phyloP scores from a whole-genome alignment of 2,888 invertebrate genomes.

The Melanotus villosus region DNA sequence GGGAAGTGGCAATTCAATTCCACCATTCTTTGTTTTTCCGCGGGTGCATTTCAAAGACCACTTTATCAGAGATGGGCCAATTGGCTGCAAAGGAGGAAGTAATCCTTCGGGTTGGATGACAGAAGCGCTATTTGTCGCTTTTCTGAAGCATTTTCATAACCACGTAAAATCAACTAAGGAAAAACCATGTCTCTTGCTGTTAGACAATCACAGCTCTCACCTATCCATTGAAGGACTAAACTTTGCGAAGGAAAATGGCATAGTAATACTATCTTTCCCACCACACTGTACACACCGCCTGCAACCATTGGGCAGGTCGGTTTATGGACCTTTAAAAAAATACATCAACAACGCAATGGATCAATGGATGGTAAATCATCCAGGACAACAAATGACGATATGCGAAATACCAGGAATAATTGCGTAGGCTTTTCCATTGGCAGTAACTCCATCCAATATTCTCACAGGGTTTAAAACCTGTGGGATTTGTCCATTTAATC shows the following conservation, averaged over 20 bases:
- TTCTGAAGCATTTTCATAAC: constrained; percentile 46
- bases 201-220: constrained; percentile 40
- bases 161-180: constrained; percentile 34
- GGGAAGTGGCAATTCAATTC: constrained; percentile 54
- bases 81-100: constrained; percentile 40
- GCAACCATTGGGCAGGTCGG: constrained; percentile 29
- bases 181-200: constrained; percentile 26
- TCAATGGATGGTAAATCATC: constrained; percentile 32
- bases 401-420: too few relatives aligned
- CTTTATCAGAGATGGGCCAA: constrained; percentile 38
- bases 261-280: constrained; percentile 35
- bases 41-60: constrained; percentile 49
- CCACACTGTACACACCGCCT: constrained; percentile 48
- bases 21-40: constrained; percentile 59
- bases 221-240: constrained; percentile 35
- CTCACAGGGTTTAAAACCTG: too few relatives aligned
- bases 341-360: constrained; percentile 13
- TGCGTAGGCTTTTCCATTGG: too few relatives aligned
- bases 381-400: too few relatives aligned
- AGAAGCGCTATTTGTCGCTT: constrained; percentile 34
- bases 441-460: too few relatives aligned
- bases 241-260: constrained; percentile 40
- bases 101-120: constrained; percentile 52
- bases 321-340: constrained; percentile 35
- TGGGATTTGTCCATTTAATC: too few relatives aligned